These are phyloP conservation scores for Drosophila littoralis DNA, from an alignment of 1,140 invertebrate species.

Conservation along the genomic window DNA sequence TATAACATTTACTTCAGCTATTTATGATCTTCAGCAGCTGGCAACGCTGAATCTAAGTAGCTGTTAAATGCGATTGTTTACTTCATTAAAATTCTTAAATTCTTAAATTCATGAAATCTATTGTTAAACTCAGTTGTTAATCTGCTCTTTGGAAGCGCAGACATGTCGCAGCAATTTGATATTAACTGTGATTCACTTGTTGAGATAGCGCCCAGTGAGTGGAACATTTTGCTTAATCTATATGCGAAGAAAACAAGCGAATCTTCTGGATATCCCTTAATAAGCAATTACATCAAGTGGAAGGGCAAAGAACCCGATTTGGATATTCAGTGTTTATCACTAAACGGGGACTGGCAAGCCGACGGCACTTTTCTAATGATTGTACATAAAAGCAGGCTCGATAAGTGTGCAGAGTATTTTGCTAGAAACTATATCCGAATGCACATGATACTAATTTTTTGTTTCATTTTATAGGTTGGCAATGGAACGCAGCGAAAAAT, in stretches of 20 bases:
- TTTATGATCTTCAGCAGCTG: no score
- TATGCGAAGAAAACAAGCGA: slow-evolving; percentile 20
- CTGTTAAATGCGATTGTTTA: no score
- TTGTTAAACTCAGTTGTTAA: not conserved
- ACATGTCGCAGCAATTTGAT: not conserved
- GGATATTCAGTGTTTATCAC: slow-evolving; percentile 48
- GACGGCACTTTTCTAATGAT: slow-evolving; percentile 60
- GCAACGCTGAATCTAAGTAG: no score
- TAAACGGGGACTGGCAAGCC: slow-evolving; percentile 62
- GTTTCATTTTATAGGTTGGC: no score
- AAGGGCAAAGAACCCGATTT: slow-evolving; percentile 30
- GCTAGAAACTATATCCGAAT: no score
- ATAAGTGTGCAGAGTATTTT: not conserved
- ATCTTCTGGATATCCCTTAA: slow-evolving; percentile 42
- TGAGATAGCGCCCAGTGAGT: not conserved
- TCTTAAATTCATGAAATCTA: not conserved
- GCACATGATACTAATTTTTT: no score
- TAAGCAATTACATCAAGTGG: slow-evolving; percentile 69
- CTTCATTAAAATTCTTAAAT: no score
- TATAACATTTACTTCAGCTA: no score
- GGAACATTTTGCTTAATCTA: not conserved
- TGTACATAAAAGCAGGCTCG: slow-evolving; percentile 19
- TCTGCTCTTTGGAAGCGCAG: not conserved
- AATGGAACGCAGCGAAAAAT: not conserved
- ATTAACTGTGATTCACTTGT: not conserved